These are phyloP conservation scores for Epistrophe eligans DNA, from an alignment of 2,888 invertebrate species.

Conservation along the genomic window DNA sequence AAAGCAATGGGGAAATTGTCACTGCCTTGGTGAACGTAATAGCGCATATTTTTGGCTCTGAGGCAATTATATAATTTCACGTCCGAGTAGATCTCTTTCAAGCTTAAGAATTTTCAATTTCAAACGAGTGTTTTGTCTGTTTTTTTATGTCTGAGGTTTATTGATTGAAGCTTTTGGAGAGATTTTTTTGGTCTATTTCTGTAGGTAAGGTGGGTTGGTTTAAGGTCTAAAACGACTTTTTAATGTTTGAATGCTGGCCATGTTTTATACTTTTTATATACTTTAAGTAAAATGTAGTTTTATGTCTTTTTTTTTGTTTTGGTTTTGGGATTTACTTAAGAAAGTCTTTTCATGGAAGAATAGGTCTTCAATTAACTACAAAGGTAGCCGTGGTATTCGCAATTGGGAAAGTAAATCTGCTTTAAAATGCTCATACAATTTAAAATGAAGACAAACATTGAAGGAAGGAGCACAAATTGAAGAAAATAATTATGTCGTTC, in stretches of 20 bases:
- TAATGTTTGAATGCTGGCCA: not conserved
- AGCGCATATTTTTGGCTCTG: slow-evolving; percentile 2
- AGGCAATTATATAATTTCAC: slow-evolving; percentile 47
- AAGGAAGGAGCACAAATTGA: too few relatives aligned
- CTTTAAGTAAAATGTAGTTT: not conserved
- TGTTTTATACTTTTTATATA: not conserved
- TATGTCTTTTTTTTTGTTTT: not conserved
- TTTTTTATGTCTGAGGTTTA: not conserved
- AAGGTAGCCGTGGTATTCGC: too few relatives aligned
- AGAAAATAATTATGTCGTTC: too few relatives aligned
- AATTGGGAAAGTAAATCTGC: too few relatives aligned
- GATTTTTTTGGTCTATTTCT: not conserved
- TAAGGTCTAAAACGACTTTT: not conserved
- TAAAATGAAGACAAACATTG: too few relatives aligned
- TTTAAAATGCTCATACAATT: too few relatives aligned
- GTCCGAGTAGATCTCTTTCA: slow-evolving; percentile 14
- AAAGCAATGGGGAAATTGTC: slow-evolving; percentile 13
- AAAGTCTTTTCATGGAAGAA: not conserved
- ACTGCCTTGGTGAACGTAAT: slow-evolving; percentile 27
- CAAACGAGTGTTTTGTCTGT: slow-evolving; percentile 21
- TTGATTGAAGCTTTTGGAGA: slow-evolving; percentile 5
- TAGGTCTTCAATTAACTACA: too few relatives aligned
- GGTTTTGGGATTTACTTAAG: not conserved
- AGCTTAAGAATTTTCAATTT: slow-evolving; percentile 41
- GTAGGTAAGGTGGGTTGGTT: not conserved